phyloP scores from a whole-genome alignment of 2,113 vertebrate species.

The Parus major region DNA sequence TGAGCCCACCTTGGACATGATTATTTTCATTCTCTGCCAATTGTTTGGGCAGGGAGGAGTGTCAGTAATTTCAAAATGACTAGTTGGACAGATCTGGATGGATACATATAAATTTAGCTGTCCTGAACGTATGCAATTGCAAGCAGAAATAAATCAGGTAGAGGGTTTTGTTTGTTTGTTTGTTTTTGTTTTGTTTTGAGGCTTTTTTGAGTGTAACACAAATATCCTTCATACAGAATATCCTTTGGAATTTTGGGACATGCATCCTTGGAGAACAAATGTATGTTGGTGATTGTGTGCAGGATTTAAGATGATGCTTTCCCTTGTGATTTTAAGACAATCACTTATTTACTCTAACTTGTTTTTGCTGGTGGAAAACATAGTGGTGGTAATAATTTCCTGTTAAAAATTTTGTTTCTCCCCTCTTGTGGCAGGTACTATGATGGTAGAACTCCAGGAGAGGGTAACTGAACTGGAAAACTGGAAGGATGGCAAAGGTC shows the following conservation, averaged over 20 bases:
- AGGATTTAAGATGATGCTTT: not conserved
- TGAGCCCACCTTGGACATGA: not conserved
- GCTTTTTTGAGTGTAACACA: not conserved
- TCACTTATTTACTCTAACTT: not conserved
- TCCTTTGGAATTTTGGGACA: not conserved
- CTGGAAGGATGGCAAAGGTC: conserved; percentile 92
- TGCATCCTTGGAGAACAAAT: not conserved
- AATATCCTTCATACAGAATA: not conserved
- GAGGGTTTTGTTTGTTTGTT: not conserved
- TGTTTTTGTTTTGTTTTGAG: not conserved
- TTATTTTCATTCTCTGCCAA: not conserved
- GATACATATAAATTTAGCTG: not conserved
- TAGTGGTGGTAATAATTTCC: not conserved
- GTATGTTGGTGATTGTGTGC: not conserved
- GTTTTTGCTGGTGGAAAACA: not conserved
- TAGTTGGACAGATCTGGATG: not conserved
- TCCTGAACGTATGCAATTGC: not conserved
- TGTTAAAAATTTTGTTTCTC: not conserved
- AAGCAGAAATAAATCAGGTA: not conserved
- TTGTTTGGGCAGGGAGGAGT: not conserved
- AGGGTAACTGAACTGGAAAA: conserved; percentile 86
- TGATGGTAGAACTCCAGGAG: conserved; percentile 93
- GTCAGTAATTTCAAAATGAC: not conserved
- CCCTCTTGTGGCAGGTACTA: conserved; percentile 78
- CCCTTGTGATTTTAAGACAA: not conserved